A percentile compares a stretch with the other conserved stretches of the same genome.
Conservation (phyloP, 2,113 vertebrate species). For the Strix aluco region DNA sequence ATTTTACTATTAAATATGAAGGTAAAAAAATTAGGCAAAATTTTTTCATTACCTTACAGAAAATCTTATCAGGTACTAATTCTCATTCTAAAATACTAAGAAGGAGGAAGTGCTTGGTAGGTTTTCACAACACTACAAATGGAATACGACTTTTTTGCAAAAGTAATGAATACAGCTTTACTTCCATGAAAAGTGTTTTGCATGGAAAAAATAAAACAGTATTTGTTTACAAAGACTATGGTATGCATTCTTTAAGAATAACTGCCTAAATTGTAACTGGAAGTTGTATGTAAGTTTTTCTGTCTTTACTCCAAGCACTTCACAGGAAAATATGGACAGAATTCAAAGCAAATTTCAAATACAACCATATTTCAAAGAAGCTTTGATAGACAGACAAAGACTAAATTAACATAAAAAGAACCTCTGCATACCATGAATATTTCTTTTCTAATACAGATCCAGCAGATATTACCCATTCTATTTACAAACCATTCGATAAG, state of each 20-base stretch:
- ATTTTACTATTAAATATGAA: background rate
- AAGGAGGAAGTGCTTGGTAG: background rate
- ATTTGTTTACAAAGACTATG: background rate
- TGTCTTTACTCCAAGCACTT: background rate
- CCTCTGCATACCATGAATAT: background rate
- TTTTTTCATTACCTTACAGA: background rate
- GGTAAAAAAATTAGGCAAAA: background rate
- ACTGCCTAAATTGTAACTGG: background rate
- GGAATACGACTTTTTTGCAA: background rate
- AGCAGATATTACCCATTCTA: background rate
- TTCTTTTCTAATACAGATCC: background rate
- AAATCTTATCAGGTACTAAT: background rate
- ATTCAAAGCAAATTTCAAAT: background rate
- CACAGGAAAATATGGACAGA: background rate
- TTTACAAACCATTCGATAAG: background rate
- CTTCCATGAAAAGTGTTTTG: background rate
- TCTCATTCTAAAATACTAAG: background rate
- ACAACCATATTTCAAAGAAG: background rate
- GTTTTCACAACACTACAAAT: background rate
- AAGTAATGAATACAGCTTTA: background rate
- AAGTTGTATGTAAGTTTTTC: background rate
- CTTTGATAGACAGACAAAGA: background rate
- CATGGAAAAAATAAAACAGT: background rate
- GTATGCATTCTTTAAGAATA: background rate
- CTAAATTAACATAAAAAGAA: background rate